Conservation (phyloP, 2,888 invertebrate genomes). For the Phymatocera aterrima region DNA sequence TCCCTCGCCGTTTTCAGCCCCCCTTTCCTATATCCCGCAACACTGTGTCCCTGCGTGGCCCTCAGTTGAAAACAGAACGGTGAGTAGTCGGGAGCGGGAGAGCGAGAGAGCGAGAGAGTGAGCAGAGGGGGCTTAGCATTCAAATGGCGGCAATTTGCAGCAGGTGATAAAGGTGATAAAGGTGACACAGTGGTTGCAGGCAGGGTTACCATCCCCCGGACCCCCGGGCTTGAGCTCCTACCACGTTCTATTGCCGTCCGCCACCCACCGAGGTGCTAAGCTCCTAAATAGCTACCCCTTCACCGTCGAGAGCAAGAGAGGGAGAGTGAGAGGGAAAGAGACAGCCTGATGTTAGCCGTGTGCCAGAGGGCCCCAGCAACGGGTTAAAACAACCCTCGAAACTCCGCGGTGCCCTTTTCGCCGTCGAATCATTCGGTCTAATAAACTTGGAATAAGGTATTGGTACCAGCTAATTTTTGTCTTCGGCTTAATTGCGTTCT, state of each 20-base stretch:
- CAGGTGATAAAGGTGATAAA: slow-evolving; percentile 74
- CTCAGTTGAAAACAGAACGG: slow-evolving; percentile 57
- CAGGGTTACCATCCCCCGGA: slow-evolving; percentile 53
- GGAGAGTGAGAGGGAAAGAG: slow-evolving; percentile 48
- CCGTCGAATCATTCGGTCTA: no score
- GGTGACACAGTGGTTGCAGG: slow-evolving; percentile 67
- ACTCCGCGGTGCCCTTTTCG: background rate
- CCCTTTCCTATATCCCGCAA: slow-evolving; percentile 52
- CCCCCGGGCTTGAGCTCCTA: slow-evolving; percentile 45
- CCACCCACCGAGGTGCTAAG: slow-evolving; percentile 65
- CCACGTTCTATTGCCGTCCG: slow-evolving; percentile 48
- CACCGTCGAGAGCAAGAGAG: slow-evolving; percentile 48
- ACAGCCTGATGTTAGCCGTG: slow-evolving; percentile 51
- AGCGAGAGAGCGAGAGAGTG: no score
- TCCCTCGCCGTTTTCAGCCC: slow-evolving; percentile 53
- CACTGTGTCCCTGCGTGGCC: background rate
- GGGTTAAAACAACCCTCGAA: slow-evolving; percentile 47
- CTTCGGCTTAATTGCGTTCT: no score
- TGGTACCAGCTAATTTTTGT: no score
- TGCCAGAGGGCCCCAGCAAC: slow-evolving; percentile 48
- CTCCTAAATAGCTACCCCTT: slow-evolving; percentile 70
- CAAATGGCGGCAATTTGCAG: slow-evolving; percentile 74
- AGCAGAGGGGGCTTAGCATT: slow-evolving; percentile 70
- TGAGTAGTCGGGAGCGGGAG: slow-evolving; percentile 66
- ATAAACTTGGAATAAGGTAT: no score